Percentiles rank a stretch among this genome's conserved stretches.
These are phyloP conservation scores for Oplegnathus fasciatus DNA, from an alignment of 2,113 vertebrate species.

Conservation along the genomic window DNA sequence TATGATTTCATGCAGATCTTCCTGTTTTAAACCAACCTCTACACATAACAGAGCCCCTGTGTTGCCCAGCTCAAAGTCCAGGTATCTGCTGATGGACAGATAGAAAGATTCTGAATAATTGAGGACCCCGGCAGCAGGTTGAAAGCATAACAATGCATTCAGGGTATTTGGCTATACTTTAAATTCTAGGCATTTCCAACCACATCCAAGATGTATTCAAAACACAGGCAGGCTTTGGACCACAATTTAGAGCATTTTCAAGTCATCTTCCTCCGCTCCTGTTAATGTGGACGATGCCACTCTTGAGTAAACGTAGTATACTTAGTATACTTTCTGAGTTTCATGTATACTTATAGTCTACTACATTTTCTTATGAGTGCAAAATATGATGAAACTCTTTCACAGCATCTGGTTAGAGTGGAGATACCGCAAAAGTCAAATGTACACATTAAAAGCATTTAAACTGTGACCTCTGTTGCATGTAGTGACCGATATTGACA, in stretches of 20 bases:
- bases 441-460: background rate
- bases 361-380: conserved; percentile 85
- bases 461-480: background rate
- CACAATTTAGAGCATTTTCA: conserved; percentile 10
- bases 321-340: conserved; percentile 85
- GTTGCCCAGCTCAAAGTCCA: conserved; percentile 39
- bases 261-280: background rate
- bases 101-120: conserved; percentile 73
- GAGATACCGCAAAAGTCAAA: background rate
- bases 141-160: conserved; percentile 69
- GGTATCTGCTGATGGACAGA: conserved; percentile 62
- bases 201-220: conserved; percentile 10
- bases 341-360: conserved; percentile 88
- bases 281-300: conserved; percentile 30
- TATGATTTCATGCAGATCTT: conserved; percentile 61
- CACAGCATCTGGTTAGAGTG: background rate
- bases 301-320: conserved; percentile 88
- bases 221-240: conserved; percentile 3
- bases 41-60: conserved; percentile 22
- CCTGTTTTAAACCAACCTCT: conserved; percentile 27
- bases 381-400: conserved; percentile 24
- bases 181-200: conserved; percentile 54
- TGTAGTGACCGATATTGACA: background rate
- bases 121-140: conserved; percentile 53
- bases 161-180: conserved; percentile 49